These are phyloP conservation scores for Ciconia maguari DNA, from an alignment of 2,113 vertebrate genomes.

Conservation along the genomic window DNA sequence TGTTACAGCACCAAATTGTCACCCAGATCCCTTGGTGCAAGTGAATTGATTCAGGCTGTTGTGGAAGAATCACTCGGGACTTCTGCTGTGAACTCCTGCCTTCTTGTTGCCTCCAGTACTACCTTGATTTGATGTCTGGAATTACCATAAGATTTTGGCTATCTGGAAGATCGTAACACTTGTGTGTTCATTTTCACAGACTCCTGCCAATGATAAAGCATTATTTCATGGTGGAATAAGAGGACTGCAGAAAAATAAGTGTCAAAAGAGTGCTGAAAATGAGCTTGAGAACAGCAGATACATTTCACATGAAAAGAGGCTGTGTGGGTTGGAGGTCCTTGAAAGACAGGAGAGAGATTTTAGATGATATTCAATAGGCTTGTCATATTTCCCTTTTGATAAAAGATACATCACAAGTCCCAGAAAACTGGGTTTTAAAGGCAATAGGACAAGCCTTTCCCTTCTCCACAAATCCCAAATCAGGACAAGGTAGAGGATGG, in stretches of 20 bases:
- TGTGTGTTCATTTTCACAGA: background rate
- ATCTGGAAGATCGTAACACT: background rate
- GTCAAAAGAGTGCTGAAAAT: background rate
- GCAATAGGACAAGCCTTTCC: background rate
- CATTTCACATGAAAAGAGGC: background rate
- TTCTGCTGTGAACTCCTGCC: background rate
- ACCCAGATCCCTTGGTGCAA: background rate
- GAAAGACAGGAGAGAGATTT: background rate
- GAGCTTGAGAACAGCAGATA: background rate
- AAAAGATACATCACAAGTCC: background rate
- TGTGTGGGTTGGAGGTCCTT: background rate
- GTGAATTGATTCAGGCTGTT: background rate
- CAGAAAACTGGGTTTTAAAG: background rate
- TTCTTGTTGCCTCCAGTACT: background rate
- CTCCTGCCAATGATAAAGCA: background rate
- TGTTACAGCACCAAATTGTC: background rate
- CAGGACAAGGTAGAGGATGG: background rate
- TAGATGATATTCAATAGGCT: background rate
- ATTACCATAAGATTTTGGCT: background rate
- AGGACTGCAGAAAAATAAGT: background rate
- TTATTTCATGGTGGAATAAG: background rate
- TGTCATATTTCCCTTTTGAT: background rate
- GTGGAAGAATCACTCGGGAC: background rate
- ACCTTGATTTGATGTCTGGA: background rate
- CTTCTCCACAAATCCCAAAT: background rate